These are phyloP conservation scores for Hiodon tergisus DNA, from an alignment of 2,113 vertebrate genomes.

Conservation along the genomic window DNA sequence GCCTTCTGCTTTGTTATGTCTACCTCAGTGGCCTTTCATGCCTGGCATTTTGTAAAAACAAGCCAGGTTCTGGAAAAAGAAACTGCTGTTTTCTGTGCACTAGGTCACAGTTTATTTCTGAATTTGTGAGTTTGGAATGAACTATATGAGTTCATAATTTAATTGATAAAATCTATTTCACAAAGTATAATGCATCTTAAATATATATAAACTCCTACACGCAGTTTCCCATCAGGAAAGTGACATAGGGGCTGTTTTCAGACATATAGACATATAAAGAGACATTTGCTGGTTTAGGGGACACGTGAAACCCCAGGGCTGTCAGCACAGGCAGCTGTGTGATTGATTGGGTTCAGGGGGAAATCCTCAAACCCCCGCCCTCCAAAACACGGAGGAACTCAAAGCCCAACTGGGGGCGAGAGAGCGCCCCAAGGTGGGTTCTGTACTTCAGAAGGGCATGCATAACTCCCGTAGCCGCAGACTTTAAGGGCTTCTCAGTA, in stretches of 20 bases:
- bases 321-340: conserved; percentile 25
- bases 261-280: neutral
- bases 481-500: too few relatives aligned
- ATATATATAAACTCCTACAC: too few relatives aligned
- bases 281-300: neutral
- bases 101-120: neutral
- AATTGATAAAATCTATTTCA: too few relatives aligned
- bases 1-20: conserved; percentile 60
- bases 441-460: conserved; percentile 16
- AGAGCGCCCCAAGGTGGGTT: conserved; percentile 19
- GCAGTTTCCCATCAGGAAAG: neutral
- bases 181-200: too few relatives aligned
- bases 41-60: conserved; percentile 7
- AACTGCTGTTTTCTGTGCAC: neutral
- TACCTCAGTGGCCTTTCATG: conserved; percentile 37
- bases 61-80: neutral
- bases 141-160: too few relatives aligned
- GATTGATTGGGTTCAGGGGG: conserved; percentile 43
- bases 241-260: neutral
- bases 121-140: too few relatives aligned
- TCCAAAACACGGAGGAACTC: neutral
- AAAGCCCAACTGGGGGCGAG: neutral
- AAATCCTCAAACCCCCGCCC: neutral
- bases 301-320: conserved; percentile 18
- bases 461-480: too few relatives aligned